Evolutionary conservation across 2,888 invertebrate species (phyloP).

Genomic region (Colostygia pectinataria): DNA sequence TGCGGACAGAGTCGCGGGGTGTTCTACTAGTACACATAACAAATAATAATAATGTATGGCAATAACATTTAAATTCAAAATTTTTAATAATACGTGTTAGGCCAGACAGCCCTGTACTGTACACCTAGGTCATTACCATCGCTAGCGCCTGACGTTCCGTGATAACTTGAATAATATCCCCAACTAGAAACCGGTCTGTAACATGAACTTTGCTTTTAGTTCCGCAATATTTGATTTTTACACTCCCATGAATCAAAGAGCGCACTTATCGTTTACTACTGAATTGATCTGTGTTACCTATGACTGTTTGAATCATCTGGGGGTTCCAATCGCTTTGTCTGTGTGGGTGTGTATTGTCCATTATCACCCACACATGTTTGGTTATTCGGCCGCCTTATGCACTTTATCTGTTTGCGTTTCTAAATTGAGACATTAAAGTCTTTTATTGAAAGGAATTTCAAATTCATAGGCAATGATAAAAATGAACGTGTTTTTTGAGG

Average conservation of each 20-base stretch:
- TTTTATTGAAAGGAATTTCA: slow-evolving; percentile 24
- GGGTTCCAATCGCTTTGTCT: slow-evolving; percentile 23
- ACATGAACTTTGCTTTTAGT: slow-evolving; percentile 4
- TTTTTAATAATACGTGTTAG: neutral
- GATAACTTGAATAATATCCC: slow-evolving; percentile 10
- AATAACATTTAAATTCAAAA: no score
- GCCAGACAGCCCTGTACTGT: slow-evolving; percentile 7
- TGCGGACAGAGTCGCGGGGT: no score
- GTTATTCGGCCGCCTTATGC: slow-evolving; percentile 25
- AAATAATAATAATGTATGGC: no score
- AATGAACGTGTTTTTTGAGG: slow-evolving; percentile 7
- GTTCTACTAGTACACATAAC: no score
- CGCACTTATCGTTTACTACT: slow-evolving; percentile 30
- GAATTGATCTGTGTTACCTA: slow-evolving; percentile 11
- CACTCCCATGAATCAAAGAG: slow-evolving; percentile 40
- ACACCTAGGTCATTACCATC: slow-evolving; percentile 12
- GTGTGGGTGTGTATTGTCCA: slow-evolving; percentile 31
- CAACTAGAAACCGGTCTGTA: slow-evolving; percentile 12
- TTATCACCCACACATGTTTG: slow-evolving; percentile 31
- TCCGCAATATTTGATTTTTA: slow-evolving; percentile 34
- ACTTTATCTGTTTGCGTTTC: slow-evolving; percentile 31
- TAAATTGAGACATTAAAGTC: slow-evolving; percentile 31
- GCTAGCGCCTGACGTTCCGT: slow-evolving; percentile 1
- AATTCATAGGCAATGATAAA: slow-evolving; percentile 17
- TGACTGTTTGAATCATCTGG: slow-evolving; percentile 16